Evolutionary conservation across 1,140 invertebrate genomes (phyloP), one percentile per base, ranked within the genome.

Genomic region (Lasioglossum albipes): DNA sequence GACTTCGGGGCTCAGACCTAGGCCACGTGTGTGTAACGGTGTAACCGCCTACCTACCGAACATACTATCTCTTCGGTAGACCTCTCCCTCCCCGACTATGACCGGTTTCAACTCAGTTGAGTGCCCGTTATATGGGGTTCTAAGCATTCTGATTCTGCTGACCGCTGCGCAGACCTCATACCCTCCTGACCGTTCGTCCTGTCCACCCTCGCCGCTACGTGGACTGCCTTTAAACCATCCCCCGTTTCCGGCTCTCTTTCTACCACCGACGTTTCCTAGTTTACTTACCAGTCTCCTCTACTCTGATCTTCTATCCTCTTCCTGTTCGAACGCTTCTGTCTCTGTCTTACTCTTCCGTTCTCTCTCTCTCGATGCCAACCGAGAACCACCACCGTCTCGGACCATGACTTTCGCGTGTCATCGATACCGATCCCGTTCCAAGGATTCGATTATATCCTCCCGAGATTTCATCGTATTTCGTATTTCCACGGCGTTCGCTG

Each of bases 101-200:
- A 66, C 81, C 72, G 75, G 83, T 88, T 89, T 87, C 74, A 88
- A 82, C 84, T 84, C 67, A 79, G 81, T 89, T 74, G 90, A 91
- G 89, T 90, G 87, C 82, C 86, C 88, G 89, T 90, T 91, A 90
- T 90, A 90, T 88, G 88, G 89, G 88, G 76, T 88, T 87, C 89
- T 89, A 90, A 90, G 89, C 90, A 91, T 91, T 91, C 85, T 89
- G 89, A 91, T 90, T 90, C 87, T 91, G 89, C 90, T 91, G 88
- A 90, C 90, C 89, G 52, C 85, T 90, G 90, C 84, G 74, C 54
- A n/a, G 57, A 52, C 67, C 79, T 59, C 72, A 42, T 81, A 59
- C 81, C 67, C 52, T 52, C 70, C 36, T 74, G 12, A 61, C 64
- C 78, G 62, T 54, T 54, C 52, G 57, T 75, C 75, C 75, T 75